Percentiles rank a stretch among this genome's conserved stretches.
Evolutionary conservation across 2,113 vertebrate genomes (phyloP).

Genomic region (Hypomesus transpacificus): DNA sequence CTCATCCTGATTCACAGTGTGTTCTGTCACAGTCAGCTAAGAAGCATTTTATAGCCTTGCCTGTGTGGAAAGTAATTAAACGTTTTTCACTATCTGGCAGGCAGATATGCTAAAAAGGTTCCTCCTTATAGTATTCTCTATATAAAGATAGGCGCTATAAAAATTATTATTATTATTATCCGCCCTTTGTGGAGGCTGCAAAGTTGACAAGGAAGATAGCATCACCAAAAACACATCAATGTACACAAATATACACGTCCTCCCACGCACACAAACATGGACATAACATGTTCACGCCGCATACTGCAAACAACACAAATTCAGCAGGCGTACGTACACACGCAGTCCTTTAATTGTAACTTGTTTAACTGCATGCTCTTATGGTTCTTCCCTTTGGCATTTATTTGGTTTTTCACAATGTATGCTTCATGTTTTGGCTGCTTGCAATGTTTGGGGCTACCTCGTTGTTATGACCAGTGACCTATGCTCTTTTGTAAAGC

Average conservation of each 20-base stretch:
- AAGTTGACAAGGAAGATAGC: not conserved
- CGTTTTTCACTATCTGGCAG: conserved; percentile 28
- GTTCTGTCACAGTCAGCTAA: conserved; percentile 20
- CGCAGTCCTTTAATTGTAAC: not conserved
- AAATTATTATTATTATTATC: too few relatives aligned
- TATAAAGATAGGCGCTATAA: not conserved
- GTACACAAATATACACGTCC: too few relatives aligned
- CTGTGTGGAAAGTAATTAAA: conserved; percentile 41
- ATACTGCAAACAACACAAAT: not conserved
- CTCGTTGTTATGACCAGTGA: too few relatives aligned
- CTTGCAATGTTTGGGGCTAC: too few relatives aligned
- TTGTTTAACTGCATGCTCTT: too few relatives aligned
- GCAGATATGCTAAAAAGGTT: not conserved
- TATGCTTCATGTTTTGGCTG: too few relatives aligned
- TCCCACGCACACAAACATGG: conserved; percentile 7
- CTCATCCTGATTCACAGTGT: conserved; percentile 20
- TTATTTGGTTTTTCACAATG: too few relatives aligned
- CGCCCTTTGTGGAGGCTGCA: too few relatives aligned
- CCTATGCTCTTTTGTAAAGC: too few relatives aligned
- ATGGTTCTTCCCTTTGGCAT: too few relatives aligned
- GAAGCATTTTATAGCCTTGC: conserved; percentile 38
- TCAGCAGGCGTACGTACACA: not conserved
- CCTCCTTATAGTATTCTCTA: not conserved
- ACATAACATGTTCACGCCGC: not conserved
- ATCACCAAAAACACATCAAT: not conserved